Conservation (phyloP, 2,797 vertebrate genomes). For the Chaetophractus vellerosus region DNA sequence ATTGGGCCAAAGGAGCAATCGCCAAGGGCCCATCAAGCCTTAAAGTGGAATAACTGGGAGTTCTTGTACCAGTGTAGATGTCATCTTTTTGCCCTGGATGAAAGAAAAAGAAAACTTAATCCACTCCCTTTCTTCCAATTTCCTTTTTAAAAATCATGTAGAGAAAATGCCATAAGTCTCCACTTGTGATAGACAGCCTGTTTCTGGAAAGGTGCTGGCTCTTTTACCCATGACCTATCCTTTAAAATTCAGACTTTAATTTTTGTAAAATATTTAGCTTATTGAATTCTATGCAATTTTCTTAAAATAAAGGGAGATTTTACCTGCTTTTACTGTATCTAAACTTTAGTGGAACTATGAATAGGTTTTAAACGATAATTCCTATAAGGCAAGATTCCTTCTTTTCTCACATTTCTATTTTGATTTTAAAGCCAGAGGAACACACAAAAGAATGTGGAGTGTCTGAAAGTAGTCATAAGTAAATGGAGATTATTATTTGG, state of each 20-base stretch:
- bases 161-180: background rate
- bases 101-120: conserved; percentile 28
- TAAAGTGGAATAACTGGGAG: background rate
- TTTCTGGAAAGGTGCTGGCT: background rate
- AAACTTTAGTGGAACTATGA: background rate
- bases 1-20: background rate
- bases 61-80: background rate
- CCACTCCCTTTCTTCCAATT: background rate
- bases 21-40: background rate
- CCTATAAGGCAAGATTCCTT: background rate
- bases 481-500: background rate
- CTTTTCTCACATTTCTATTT: background rate
- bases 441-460: background rate
- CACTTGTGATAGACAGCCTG: background rate
- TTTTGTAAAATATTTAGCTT: conserved; percentile 4
- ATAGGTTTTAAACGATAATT: conserved; percentile 9
- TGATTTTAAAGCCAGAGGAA: background rate
- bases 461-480: conserved; percentile 16
- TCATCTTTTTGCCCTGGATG: background rate
- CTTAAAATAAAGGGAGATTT: conserved; percentile 31
- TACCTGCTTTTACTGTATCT: background rate
- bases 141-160: background rate
- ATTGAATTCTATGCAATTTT: background rate
- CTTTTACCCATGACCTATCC: background rate
- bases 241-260: conserved; percentile 31